phyloP scores from a whole-genome alignment of 2,113 vertebrate genomes.

The Carlito syrichta region DNA sequence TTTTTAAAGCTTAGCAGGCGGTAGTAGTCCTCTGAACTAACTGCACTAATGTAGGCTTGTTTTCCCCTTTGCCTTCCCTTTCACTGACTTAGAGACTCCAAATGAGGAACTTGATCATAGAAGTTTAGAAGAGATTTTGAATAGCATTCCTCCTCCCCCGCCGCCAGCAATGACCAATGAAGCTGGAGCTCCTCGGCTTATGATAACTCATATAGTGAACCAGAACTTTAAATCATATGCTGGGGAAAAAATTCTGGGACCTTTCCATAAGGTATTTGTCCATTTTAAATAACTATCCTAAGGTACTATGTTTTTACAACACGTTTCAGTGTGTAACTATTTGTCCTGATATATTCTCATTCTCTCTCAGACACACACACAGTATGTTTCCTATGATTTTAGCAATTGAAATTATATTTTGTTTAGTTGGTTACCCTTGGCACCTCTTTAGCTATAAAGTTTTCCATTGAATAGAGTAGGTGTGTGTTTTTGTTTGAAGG shows the following conservation, averaged over 20 bases:
- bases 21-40: neutral
- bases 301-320: neutral
- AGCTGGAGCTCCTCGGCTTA: constrained; percentile 96
- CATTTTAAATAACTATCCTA: neutral
- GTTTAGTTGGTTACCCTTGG: constrained; percentile 5
- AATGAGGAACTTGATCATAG: constrained; percentile 87
- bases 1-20: neutral
- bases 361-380: neutral
- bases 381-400: neutral
- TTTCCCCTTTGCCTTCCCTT: constrained; percentile 34
- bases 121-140: constrained; percentile 98
- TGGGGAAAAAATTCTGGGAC: constrained; percentile 93
- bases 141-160: constrained; percentile 95
- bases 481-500: constrained; percentile 13
- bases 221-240: constrained; percentile 99
- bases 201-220: constrained; percentile 99
- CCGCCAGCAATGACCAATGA: constrained; percentile 98
- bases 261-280: constrained; percentile 96
- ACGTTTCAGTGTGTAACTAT: neutral
- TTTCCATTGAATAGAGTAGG: neutral
- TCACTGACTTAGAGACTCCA: constrained; percentile 82
- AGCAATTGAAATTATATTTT: constrained; percentile 13
- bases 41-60: neutral
- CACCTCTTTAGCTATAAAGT: neutral
- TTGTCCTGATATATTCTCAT: neutral